Conservation (phyloP, 2,113 vertebrate genomes). For the Mormoops blainvillei region DNA sequence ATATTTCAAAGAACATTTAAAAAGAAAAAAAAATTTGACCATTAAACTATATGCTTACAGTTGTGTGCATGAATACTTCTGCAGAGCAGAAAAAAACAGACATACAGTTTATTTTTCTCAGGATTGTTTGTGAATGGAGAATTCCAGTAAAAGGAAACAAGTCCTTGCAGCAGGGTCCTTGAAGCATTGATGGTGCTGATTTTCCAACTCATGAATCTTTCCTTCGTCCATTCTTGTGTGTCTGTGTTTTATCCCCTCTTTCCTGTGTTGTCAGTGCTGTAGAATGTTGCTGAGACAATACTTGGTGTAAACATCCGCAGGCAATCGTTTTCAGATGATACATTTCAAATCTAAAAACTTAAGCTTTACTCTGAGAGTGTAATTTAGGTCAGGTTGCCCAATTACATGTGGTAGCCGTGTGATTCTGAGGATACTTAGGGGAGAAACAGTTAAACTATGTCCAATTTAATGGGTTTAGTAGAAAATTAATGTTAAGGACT, state of each 20-base stretch:
- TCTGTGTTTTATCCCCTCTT: not conserved
- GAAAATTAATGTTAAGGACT: not conserved
- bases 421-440: not conserved
- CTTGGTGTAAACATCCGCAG: not conserved
- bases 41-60: not conserved
- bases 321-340: constrained; percentile 41
- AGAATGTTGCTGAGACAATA: constrained; percentile 23
- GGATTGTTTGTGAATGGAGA: not conserved
- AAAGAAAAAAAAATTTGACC: not conserved
- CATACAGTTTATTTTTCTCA: not conserved
- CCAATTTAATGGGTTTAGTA: not conserved
- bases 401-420: not conserved
- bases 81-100: not conserved
- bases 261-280: not conserved
- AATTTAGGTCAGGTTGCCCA: not conserved
- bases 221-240: not conserved
- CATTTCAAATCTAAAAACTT: not conserved
- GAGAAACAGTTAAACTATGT: not conserved
- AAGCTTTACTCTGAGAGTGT: not conserved
- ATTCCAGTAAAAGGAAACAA: not conserved
- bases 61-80: not conserved
- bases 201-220: not conserved
- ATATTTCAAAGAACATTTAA: not conserved
- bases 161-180: not conserved
- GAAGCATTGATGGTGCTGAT: not conserved